These are phyloP conservation scores for Orthosia cruda DNA, from an alignment of 2,888 invertebrate species.

Conservation along the genomic window DNA sequence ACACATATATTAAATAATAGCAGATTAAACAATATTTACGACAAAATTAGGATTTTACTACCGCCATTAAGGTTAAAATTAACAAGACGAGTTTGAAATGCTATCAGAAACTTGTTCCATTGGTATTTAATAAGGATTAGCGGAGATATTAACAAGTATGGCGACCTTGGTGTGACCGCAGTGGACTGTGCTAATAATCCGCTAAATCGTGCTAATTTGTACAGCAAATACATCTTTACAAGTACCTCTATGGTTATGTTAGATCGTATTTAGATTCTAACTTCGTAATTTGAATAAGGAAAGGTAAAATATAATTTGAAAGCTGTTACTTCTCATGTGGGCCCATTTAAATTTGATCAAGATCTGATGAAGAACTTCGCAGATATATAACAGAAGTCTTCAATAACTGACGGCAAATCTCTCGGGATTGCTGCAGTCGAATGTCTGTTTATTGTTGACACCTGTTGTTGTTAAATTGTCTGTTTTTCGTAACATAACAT, in stretches of 20 bases:
- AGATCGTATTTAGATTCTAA: conserved; percentile 30
- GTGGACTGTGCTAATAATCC: conserved; percentile 49
- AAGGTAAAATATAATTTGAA: no score
- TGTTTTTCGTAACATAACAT: no score
- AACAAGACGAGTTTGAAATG: conserved; percentile 40
- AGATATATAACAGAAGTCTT: no score
- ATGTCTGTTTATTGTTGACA: no score
- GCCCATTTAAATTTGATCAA: no score
- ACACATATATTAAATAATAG: neutral
- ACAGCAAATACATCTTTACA: conserved; percentile 41
- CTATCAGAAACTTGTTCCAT: conserved; percentile 25
- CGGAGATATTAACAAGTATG: conserved; percentile 50
- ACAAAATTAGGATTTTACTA: conserved; percentile 7
- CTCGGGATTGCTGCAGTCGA: no score
- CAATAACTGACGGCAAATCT: no score
- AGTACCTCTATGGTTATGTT: conserved; percentile 38
- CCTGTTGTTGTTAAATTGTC: no score
- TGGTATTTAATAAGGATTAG: conserved; percentile 64
- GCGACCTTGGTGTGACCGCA: conserved; percentile 49
- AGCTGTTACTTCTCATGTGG: no score
- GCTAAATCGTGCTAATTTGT: conserved; percentile 62
- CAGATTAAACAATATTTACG: conserved; percentile 29
- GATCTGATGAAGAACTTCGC: no score
- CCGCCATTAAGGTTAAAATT: conserved; percentile 43
- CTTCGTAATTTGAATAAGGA: neutral